Evolutionary conservation across 2,888 invertebrate species (phyloP).

Genomic region (Tetheella fluctuosa): DNA sequence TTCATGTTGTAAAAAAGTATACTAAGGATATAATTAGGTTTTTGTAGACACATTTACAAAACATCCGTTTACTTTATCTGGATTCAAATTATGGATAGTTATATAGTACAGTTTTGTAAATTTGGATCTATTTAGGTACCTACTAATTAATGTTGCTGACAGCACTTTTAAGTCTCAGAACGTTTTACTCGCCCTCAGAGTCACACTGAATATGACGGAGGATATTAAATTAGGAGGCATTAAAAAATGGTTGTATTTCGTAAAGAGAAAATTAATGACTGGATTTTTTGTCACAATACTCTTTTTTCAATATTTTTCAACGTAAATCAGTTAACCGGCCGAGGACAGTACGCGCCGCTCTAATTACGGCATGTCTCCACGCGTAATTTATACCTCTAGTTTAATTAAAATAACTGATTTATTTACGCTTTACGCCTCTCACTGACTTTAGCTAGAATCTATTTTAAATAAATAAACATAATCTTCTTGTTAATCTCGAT

Average conservation of each 20-base stretch:
- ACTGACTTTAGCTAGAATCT: slow-evolving; percentile 13
- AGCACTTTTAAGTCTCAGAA: neutral
- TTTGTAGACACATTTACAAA: no score
- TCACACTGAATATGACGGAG: no score
- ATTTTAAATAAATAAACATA: slow-evolving; percentile 26
- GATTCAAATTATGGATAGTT: no score
- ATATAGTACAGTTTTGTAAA: no score
- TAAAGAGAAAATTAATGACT: neutral
- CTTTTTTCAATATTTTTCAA: neutral
- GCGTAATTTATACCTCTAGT: slow-evolving; percentile 43
- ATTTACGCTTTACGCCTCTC: slow-evolving; percentile 37
- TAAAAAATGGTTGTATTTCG: no score
- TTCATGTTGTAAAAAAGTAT: no score
- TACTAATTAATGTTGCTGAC: no score
- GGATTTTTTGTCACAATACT: neutral
- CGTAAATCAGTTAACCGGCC: slow-evolving; percentile 17
- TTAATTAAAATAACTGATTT: slow-evolving; percentile 60
- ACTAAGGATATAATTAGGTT: no score
- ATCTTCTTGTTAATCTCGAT: slow-evolving; percentile 16
- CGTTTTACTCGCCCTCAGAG: no score
- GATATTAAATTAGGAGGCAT: no score
- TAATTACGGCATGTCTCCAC: slow-evolving; percentile 40
- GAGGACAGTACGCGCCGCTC: slow-evolving; percentile 24
- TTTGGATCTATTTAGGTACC: no score
- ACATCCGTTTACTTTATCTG: no score